Evolutionary conservation across 2,888 invertebrate species (phyloP), one percentile per base, ranked within the genome.

Genomic region (Anthrax anthrax): DNA sequence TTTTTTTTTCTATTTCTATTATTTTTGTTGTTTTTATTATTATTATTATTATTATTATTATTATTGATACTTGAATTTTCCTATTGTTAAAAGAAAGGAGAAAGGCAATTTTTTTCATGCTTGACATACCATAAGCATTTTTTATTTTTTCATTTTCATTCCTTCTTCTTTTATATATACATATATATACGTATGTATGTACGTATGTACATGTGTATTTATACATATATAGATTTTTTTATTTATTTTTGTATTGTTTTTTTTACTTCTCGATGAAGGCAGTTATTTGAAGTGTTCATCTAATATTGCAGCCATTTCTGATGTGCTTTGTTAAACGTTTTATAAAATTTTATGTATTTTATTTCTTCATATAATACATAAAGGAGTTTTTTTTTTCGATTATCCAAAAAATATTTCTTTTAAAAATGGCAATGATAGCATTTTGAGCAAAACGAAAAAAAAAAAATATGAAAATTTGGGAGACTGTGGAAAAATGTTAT

Each of bases 321-420:
- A 23, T 16, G n/a, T 43, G 46, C 48, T 48, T 48, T 50, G 50
- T 50, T 50, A 50, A 48, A 50, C 47, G 48, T 50, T 48, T 48
- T 50, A 50, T 50, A 47, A 50, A 50, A 50, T 50, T 48, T 50
- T 50, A 50, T 50, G 44, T 29, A 39, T 48, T 50, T 50, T 50
- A 50, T 50, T 50, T 50, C 50, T 50, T 50, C 34, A 50, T 50
- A 32, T 32, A 12, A 8, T n/a, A n/a, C n/a, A n/a, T n/a, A n/a
- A n/a, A n/a, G 23, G 9, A 27, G 9, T 27, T 27, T 32, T 32
- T 32, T 29, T 12, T 29, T 32, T 32, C 23, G 23, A 27, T 27
- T 27, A 27, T 27, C 23, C 23, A 5, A 27, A 27, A 27, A 27
- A 27, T 27, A 27, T 2, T 27, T 27, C 2, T 27, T 27, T 27